Base-by-base conservation (phyloP, 2,797 vertebrate genomes). In the Linurgus olivaceus region DNA sequence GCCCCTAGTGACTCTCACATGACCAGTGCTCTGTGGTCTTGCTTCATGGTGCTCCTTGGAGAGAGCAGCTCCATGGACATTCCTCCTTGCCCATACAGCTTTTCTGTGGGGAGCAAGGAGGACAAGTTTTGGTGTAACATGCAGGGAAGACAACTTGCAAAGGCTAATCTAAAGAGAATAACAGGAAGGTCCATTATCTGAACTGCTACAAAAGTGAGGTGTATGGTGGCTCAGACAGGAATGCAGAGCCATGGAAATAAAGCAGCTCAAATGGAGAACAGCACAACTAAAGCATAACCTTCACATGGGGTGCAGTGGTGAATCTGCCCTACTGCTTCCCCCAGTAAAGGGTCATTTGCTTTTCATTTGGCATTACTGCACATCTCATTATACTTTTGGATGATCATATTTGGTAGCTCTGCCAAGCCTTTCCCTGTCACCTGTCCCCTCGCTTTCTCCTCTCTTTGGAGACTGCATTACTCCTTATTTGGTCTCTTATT, bases 381-480 rank as follows among this genome's bases (percentile, higher is more conserved):
- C 17, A 7, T 63, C 45, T 40, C 5, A 1, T 48, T 74, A 16
- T 3, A 10, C 8, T 40, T 17, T 19, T 31, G 54, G 35, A 54
- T 6, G 2, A 31, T 4, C 1, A 8, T 28, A 11, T 2, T 37
- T 0, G 3, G 10, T 50, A 72, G 12, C 38, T 85, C n/a, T 37
- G 19, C 26, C 57, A 70, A 31, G 15, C 10, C 11, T 78, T 13
- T 63, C 66, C 40, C 55, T 40, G 65, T 62, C 17, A 10, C 14
- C 23, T 37, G 20, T 45, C 17, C 17, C 17, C 10, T 82, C 0
- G 0, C 24, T 54, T 73, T 57, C 24, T 47, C 13, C 2, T 0
- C 37, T 3, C 10, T 83, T 74, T 11, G 1, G 38, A 17, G 50
- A 63, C 21, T 6, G 4, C 7, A 12, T 65, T 72, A 9, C 24